These are phyloP conservation scores for Sturnira hondurensis DNA, from an alignment of 2,113 vertebrate species.

Conservation along the genomic window DNA sequence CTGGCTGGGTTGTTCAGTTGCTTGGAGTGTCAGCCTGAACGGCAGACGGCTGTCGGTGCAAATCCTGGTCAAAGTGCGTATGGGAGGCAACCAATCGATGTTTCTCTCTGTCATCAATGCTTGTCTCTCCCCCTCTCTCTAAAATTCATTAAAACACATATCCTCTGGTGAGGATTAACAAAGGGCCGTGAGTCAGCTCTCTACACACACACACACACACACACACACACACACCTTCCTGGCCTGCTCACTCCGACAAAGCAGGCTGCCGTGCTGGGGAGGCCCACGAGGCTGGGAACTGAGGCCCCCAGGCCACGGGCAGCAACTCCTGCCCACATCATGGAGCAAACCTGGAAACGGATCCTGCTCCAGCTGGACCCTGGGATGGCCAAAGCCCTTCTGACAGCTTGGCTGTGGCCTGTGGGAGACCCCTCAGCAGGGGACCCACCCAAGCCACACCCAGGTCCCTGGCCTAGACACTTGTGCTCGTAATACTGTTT, in stretches of 20 bases:
- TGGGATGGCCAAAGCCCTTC: background rate
- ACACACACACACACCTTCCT: background rate
- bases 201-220: background rate
- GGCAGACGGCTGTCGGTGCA: too few relatives aligned
- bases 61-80: too few relatives aligned
- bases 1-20: too few relatives aligned
- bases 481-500: fast-evolving
- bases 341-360: fast-evolving
- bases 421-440: background rate
- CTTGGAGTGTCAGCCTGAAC: too few relatives aligned
- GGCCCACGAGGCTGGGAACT: background rate
- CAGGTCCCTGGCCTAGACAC: background rate
- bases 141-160: too few relatives aligned
- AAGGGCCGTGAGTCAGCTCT: background rate
- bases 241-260: background rate
- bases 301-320: background rate
- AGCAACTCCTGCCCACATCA: fast-evolving
- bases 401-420: background rate
- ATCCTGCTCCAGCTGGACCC: background rate
- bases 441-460: background rate
- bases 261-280: too few relatives aligned
- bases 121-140: too few relatives aligned
- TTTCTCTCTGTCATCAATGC: too few relatives aligned
- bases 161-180: background rate
- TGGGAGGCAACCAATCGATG: too few relatives aligned